Conservation (phyloP, 2,888 invertebrate genomes). For the Pachycephus smyrnensis region DNA sequence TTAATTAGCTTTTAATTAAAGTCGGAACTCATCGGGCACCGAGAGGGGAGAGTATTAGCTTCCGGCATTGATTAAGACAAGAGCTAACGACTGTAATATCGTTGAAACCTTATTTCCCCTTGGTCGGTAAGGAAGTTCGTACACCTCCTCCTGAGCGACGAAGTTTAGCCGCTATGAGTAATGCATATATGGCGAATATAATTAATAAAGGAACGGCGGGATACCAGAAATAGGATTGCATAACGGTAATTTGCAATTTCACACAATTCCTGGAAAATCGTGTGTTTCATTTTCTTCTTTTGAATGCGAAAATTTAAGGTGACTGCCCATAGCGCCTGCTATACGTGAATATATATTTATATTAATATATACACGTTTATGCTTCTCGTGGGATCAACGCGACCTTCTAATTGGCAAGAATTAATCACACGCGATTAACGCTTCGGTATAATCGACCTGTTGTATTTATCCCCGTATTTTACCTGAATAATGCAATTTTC, state of each 20-base stretch:
- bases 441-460: background rate
- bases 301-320: background rate
- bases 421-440: background rate
- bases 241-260: background rate
- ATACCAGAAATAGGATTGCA: background rate
- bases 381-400: background rate
- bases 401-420: background rate
- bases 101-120: background rate
- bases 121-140: background rate
- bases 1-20: constrained; percentile 60
- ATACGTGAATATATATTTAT: background rate
- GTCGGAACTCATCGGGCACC: constrained; percentile 32
- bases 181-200: background rate
- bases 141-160: background rate
- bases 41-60: constrained; percentile 37
- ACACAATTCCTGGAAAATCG: background rate
- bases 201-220: background rate
- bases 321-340: background rate
- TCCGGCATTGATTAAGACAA: constrained; percentile 15
- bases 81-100: background rate
- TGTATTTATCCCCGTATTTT: background rate
- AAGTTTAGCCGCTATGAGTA: background rate
- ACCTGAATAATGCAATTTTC: constrained; percentile 9
- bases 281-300: background rate
- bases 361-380: background rate